Percentiles rank a stretch among this genome's conserved stretches.
These are phyloP conservation scores for Drosophila kanekoi DNA, from an alignment of 2,888 invertebrate species.

Conservation along the genomic window DNA sequence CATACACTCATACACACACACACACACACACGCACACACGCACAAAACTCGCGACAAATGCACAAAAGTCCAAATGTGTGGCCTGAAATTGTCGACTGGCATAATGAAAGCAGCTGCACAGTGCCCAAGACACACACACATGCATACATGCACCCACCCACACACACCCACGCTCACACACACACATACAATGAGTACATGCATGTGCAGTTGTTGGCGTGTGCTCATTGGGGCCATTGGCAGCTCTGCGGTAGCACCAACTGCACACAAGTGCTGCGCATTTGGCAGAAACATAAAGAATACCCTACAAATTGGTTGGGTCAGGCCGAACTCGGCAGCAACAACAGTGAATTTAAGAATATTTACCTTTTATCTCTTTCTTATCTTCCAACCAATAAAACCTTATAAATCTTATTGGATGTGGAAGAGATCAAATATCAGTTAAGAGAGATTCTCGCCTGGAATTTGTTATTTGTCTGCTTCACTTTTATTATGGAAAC, in stretches of 20 bases:
- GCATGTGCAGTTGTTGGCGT: constrained; percentile 20
- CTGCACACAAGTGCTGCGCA: constrained; percentile 69
- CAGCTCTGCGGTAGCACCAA: constrained; percentile 66
- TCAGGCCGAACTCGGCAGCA: background rate
- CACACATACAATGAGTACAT: constrained; percentile 6
- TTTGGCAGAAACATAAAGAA: constrained; percentile 48
- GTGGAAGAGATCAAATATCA: too few relatives aligned
- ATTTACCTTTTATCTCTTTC: too few relatives aligned
- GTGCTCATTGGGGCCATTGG: constrained; percentile 68
- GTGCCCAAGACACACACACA: constrained; percentile 23
- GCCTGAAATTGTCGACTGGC: constrained; percentile 52
- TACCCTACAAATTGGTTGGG: constrained; percentile 29
- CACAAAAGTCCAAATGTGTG: constrained; percentile 54
- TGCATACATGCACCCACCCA: constrained; percentile 6
- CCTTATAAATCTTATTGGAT: too few relatives aligned
- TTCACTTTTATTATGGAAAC: too few relatives aligned
- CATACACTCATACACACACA: constrained; percentile 17
- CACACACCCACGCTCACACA: constrained; percentile 2
- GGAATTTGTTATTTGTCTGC: too few relatives aligned
- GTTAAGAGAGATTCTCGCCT: too few relatives aligned
- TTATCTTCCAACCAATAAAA: too few relatives aligned
- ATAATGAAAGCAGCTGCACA: constrained; percentile 67
- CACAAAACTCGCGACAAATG: constrained; percentile 56
- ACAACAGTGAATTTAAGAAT: too few relatives aligned
- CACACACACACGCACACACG: background rate